A percentile compares a stretch with the other conserved stretches of the same genome.
These are phyloP conservation scores for Sciurus vulgaris DNA, from an alignment of 2,797 vertebrate genomes.

Conservation along the genomic window DNA sequence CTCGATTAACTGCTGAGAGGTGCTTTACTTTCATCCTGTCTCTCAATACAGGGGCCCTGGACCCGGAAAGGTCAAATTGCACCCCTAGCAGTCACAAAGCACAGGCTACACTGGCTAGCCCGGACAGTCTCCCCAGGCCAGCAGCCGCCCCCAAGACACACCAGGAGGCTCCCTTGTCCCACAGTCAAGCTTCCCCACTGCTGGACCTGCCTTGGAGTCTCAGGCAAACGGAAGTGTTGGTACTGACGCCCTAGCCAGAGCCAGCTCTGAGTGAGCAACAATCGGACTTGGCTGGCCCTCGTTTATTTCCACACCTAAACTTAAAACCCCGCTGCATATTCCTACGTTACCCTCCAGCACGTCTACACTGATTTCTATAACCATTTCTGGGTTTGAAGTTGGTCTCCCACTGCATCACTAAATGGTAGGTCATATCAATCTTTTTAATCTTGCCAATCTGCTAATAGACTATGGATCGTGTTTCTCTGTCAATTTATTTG, in stretches of 20 bases:
- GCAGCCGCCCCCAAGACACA: background rate
- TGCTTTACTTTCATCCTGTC: background rate
- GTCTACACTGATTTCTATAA: background rate
- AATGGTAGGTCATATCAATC: background rate
- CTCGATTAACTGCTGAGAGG: background rate
- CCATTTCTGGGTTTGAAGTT: background rate
- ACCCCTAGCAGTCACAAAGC: background rate
- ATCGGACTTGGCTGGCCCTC: background rate
- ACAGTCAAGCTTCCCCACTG: background rate
- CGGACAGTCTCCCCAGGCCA: background rate
- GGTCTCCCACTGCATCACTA: background rate
- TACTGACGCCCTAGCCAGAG: background rate
- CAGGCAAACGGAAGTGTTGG: background rate
- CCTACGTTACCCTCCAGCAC: background rate
- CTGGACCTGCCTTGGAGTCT: background rate
- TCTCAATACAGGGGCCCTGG: background rate
- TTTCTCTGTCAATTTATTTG: background rate
- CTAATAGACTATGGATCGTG: background rate
- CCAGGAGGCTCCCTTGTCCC: background rate
- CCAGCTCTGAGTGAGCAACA: too few relatives aligned
- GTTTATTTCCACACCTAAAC: background rate
- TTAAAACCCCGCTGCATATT: background rate
- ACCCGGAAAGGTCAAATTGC: background rate
- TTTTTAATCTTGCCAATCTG: background rate
- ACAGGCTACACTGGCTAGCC: too few relatives aligned